These are phyloP conservation scores for Hypsopygia costalis DNA, from an alignment of 2,888 invertebrate species.

Conservation along the genomic window DNA sequence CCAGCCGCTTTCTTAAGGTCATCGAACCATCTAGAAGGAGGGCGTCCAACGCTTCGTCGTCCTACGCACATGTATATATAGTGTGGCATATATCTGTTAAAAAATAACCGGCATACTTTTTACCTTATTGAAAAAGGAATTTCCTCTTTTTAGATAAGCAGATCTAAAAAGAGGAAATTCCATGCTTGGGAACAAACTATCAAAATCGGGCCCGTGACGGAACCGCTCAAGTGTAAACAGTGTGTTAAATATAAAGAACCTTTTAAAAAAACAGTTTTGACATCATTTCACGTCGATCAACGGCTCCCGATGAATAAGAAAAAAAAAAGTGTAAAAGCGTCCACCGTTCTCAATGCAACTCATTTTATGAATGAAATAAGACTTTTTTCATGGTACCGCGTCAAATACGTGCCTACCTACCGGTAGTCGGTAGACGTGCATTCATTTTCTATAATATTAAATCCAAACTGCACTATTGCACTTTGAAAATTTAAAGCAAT, in stretches of 20 bases:
- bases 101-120: too few relatives aligned
- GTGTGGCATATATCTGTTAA: too few relatives aligned
- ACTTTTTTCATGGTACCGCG: slow-evolving; percentile 69
- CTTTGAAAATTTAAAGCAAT: slow-evolving; percentile 15
- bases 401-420: slow-evolving; percentile 79
- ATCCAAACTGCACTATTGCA: slow-evolving; percentile 42
- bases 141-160: too few relatives aligned
- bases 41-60: too few relatives aligned
- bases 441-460: slow-evolving; percentile 63
- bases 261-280: slow-evolving; percentile 51
- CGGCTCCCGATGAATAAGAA: slow-evolving; percentile 35
- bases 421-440: slow-evolving; percentile 62
- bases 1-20: too few relatives aligned
- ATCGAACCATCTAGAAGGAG: too few relatives aligned
- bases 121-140: too few relatives aligned
- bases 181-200: slow-evolving; percentile 38
- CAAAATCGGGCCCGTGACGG: slow-evolving; percentile 51
- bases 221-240: slow-evolving; percentile 64
- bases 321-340: slow-evolving; percentile 39
- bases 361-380: slow-evolving; percentile 80
- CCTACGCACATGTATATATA: too few relatives aligned
- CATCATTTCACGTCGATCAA: slow-evolving; percentile 77
- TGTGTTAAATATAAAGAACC: slow-evolving; percentile 58
- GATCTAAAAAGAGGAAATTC: slow-evolving; percentile 29
- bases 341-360: slow-evolving; percentile 65